Evolutionary conservation across 64 coral and sea anemone species (phyloP).

Genomic region (Actinia tenebrosa): DNA sequence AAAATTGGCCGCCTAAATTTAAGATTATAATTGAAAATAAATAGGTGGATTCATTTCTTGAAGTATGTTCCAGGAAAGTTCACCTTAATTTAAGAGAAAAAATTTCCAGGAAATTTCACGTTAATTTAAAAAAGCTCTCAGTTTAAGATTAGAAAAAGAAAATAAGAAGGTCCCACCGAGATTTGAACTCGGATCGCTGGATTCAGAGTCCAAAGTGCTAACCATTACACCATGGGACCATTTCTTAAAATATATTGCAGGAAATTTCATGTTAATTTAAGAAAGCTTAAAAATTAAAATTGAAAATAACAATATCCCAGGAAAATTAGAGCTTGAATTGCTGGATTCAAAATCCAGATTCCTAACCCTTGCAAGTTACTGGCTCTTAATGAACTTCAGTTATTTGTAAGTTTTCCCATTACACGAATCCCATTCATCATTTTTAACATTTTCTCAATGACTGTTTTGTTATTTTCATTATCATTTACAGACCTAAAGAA

Average conservation of each 20-base stretch:
- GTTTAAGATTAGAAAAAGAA: neutral
- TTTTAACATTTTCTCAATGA: neutral
- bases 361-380: slow-evolving; percentile 35
- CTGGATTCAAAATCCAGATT: slow-evolving; percentile 35
- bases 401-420: no score
- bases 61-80: no score
- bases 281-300: neutral
- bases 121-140: neutral
- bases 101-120: neutral
- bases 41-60: neutral
- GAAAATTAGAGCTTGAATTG: slow-evolving; percentile 26
- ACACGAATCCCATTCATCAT: no score
- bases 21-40: no score
- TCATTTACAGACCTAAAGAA: slow-evolving; percentile 55
- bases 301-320: neutral
- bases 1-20: no score
- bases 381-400: no score
- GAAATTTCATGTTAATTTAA: neutral
- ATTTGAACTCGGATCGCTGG: slow-evolving; percentile 40
- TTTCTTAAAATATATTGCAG: neutral
- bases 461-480: neutral
- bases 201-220: slow-evolving; percentile 37
- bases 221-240: slow-evolving; percentile 42
- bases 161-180: slow-evolving; percentile 35
- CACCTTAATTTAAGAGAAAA: neutral